Evolutionary conservation across 2,113 vertebrate genomes (phyloP).

Genomic region (Cephalophus harveyi): DNA sequence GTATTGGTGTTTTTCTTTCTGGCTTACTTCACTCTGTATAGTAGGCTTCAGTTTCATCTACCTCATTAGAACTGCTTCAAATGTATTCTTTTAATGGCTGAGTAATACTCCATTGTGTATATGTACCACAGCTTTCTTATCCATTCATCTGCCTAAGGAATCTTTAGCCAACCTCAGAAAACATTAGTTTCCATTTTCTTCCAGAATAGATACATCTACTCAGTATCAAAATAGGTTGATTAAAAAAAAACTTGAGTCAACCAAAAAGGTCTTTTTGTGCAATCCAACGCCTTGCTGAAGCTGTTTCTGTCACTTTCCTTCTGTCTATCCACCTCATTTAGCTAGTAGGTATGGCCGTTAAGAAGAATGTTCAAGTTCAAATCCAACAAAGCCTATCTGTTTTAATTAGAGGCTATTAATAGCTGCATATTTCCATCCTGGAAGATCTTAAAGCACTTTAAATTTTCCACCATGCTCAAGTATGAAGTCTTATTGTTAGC

Average conservation of each 20-base stretch:
- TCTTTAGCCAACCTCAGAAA: background rate
- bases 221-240: background rate
- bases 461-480: background rate
- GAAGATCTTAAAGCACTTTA: background rate
- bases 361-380: background rate
- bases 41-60: too few relatives aligned
- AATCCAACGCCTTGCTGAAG: background rate
- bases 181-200: background rate
- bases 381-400: background rate
- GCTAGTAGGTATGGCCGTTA: background rate
- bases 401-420: background rate
- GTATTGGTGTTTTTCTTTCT: too few relatives aligned
- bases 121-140: too few relatives aligned
- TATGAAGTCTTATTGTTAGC: background rate
- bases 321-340: background rate
- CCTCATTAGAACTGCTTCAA: too few relatives aligned
- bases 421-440: background rate
- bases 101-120: too few relatives aligned
- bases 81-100: too few relatives aligned
- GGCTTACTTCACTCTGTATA: too few relatives aligned
- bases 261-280: background rate
- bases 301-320: background rate
- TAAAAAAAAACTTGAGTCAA: background rate
- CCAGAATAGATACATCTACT: background rate
- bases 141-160: background rate